Base-by-base conservation (phyloP, 2,797 vertebrate genomes). In the Lepus townsendii region DNA sequence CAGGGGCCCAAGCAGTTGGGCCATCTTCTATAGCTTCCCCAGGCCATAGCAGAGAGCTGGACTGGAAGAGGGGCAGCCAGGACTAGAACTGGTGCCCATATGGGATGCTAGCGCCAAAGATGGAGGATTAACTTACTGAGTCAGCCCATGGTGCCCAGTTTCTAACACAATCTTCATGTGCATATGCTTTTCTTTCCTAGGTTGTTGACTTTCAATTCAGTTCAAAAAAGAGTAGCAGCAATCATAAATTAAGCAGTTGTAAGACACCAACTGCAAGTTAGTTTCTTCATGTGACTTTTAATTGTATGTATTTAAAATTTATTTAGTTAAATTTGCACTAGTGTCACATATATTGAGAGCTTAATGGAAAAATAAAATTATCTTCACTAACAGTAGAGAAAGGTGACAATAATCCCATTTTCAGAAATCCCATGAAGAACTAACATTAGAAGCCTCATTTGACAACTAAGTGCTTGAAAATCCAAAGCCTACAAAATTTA, bases 121-220 rank as follows among this genome's bases (percentile, higher is more conserved):
- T 8, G 8, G 42, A 47, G 42, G 42, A 47, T 47, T 47, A 47
- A 47, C 42, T 1, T 47, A 47, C 42, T 47, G 42, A 1, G 7
- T 47, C 42, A 47, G 1, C 42, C 42, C 42, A 47, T 47, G 42
- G 8, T 79, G 50, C 96, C 76, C 4, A 89, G 20, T 10, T 78
- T 75, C n/a, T 68, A 92, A 95, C 71, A 71, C 0, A 88, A 88
- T 82, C 26, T 47, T 90, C 83, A 87, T 65, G 1, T 90, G 9
- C 94, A 3, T 87, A 78, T n/a, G 8, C 1, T 13, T 94, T 97
- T 38, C 26, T 68, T 94, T 96, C 95, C 14, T 71, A 27, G 5
- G 52, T 96, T 83, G 91, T 95, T 97, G 89, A 90, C 22, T 95
- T 96, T 83, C 16, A 73, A 65, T 77, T 97, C 96, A 96, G 66